phyloP scores from a whole-genome alignment of 2,113 vertebrate species.

The Cheirogaleus medius region DNA sequence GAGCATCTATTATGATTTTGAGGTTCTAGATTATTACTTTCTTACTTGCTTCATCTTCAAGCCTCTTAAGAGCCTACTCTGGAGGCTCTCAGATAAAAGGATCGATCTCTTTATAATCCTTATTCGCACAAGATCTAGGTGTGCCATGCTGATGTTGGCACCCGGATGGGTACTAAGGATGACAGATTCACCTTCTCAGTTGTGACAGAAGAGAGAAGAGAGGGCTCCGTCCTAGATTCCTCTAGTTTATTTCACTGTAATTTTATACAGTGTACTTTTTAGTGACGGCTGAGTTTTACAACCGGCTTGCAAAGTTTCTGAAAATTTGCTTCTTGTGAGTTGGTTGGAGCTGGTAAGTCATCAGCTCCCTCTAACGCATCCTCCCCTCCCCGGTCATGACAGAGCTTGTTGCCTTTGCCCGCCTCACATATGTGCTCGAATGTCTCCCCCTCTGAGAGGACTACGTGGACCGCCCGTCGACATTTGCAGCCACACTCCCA shows the following conservation, averaged over 20 bases:
- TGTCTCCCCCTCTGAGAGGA: no score
- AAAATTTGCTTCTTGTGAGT: background rate
- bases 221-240: background rate
- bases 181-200: background rate
- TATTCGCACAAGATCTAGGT: background rate
- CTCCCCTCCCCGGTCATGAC: background rate
- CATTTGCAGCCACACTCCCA: no score
- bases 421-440: no score
- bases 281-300: background rate
- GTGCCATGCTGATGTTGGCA: background rate
- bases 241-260: background rate
- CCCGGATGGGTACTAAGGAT: background rate
- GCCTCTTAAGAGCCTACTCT: background rate
- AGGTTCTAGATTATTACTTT: background rate
- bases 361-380: background rate
- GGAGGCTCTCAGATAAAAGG: background rate
- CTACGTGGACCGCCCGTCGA: no score
- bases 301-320: background rate
- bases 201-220: background rate
- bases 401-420: no score
- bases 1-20: background rate
- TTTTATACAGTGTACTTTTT: background rate
- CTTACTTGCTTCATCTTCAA: background rate
- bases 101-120: background rate
- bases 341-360: background rate